A percentile compares a stretch with the other conserved stretches of the same genome.
Conservation (phyloP, 2,113 vertebrate genomes). For the Cynopterus brachyotis region DNA sequence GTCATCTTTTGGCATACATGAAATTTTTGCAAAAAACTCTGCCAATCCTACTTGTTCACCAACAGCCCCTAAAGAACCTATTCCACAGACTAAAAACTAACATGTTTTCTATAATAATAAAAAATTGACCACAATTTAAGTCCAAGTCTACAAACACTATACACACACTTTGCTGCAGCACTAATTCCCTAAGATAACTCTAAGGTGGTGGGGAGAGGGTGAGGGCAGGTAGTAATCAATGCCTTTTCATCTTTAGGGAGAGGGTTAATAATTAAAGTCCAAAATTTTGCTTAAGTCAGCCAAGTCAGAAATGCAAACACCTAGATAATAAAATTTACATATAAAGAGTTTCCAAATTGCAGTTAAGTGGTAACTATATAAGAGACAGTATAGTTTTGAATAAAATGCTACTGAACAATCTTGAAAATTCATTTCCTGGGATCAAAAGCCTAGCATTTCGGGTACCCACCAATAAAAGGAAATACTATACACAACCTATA, state of each 20-base stretch:
- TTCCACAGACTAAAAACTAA: neutral
- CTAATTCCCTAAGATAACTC: neutral
- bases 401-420: neutral
- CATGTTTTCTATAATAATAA: neutral
- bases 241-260: neutral
- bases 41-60: neutral
- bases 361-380: neutral
- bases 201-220: fast-evolving
- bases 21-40: neutral
- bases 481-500: neutral
- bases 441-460: neutral
- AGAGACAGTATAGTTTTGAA: neutral
- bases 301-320: neutral
- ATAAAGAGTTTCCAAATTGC: neutral
- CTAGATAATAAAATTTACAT: neutral
- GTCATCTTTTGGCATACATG: neutral
- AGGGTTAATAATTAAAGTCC: neutral
- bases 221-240: neutral
- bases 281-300: neutral
- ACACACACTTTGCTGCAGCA: neutral
- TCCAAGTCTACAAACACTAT: neutral
- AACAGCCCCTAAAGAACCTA: neutral
- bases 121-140: neutral
- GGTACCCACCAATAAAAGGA: neutral
- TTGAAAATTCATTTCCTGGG: neutral